Evolutionary conservation across 2,797 vertebrate genomes (phyloP), one percentile per base, ranked within the genome.

Genomic region (Vespertilio murinus): DNA sequence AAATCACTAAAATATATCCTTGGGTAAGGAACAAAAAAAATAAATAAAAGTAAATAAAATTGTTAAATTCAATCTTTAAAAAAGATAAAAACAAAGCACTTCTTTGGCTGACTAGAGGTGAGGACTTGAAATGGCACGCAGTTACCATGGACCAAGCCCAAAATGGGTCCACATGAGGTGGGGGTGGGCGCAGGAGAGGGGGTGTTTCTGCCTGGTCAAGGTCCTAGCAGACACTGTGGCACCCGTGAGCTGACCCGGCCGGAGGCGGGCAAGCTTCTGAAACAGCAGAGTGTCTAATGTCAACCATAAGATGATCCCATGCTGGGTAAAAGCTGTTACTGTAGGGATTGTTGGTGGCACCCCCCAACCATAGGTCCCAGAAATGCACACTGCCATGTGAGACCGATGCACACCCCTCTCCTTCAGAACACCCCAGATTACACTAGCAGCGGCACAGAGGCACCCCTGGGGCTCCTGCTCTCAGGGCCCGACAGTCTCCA

Each of bases 351-450:
- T 30, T 16, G 25, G 69, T 12, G 18, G 12, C 5, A 11, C 11
- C 40, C 7, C 47, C 0, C 85, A 42, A 42, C 28, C 13, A 0
- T 7, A n/a, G 56, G 47, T 38, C 25, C n/a, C 25, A 67, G 81
- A 47, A 69, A 61, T 38, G 25, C 40, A 61, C 52, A 18, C 28
- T 90, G 67, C 18, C 11, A 17, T 6, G 1, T 47, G 67, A 82
- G 54, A 22, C 8, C 17, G 2, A 0, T 17, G 33, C 54, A 73
- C 17, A 38, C 45, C 49, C 40, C 33, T 54, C n/a, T 45, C 14
- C 0, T 38, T 38, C 40, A 70, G 61, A 30, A 80, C 0, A 2
- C n/a, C 61, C 25, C 1, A 6, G 1, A 38, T 0, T 22, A 40
- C 4, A 17, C 17, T 40, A 30, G 49, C 30, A 13, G 54, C 30